Evolutionary conservation across 2,113 vertebrate genomes (phyloP).

Genomic region (Orycteropus afer): DNA sequence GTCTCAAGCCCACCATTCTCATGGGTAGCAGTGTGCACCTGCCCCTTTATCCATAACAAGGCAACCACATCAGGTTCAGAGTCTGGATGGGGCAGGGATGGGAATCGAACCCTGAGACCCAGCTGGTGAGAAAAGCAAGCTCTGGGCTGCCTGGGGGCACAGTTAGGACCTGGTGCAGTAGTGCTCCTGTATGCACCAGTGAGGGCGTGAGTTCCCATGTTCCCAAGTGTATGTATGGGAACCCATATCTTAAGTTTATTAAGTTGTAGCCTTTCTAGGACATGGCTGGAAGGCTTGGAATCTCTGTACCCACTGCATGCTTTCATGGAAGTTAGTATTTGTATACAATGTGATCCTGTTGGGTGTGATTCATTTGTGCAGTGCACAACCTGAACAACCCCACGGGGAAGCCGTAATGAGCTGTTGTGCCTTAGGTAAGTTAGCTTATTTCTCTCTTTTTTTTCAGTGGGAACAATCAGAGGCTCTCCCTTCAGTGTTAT

Average conservation of each 20-base stretch:
- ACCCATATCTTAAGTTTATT: background rate
- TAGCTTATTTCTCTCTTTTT: background rate
- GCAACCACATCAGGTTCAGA: too few species aligned
- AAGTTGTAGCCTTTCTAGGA: background rate
- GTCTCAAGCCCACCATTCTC: background rate
- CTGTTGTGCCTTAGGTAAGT: background rate
- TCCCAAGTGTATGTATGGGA: background rate
- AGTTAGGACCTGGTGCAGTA: background rate
- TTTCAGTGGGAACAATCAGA: background rate
- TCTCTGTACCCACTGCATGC: background rate
- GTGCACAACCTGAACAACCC: background rate
- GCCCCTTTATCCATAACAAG: background rate
- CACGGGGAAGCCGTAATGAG: background rate
- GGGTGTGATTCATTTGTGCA: background rate
- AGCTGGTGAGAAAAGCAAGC: background rate
- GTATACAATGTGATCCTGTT: background rate
- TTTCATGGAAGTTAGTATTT: background rate
- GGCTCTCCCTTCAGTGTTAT: background rate
- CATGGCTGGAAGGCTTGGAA: background rate
- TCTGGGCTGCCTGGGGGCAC: background rate
- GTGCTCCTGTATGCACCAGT: background rate
- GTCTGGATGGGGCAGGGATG: background rate
- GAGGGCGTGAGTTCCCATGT: background rate
- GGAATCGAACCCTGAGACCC: background rate
- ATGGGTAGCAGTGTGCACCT: rapidly evolving